Conservation (phyloP, 1,140 invertebrate genomes). For the Belonocnema kinseyi region DNA sequence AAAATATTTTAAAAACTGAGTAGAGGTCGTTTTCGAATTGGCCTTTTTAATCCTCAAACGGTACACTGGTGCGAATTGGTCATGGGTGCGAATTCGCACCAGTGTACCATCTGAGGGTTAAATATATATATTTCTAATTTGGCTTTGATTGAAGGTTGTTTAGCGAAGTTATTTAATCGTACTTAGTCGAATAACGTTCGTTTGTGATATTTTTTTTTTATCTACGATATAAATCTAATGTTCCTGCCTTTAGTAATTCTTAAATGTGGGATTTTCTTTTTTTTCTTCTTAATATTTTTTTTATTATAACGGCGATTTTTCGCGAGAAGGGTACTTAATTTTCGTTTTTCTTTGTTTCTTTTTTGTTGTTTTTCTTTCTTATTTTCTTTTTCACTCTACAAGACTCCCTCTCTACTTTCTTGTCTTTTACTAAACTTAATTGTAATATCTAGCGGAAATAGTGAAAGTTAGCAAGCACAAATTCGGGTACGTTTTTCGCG, state of each 20-base stretch:
- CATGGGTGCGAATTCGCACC: no score
- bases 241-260: conserved; percentile 22
- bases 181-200: conserved; percentile 27
- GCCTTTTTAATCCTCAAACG: no score
- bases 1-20: not conserved
- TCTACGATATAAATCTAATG: conserved; percentile 20
- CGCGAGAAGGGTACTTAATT: conserved; percentile 23
- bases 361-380: no score
- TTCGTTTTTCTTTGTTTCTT: not conserved
- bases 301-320: conserved; percentile 13
- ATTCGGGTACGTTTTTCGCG: conserved; percentile 26
- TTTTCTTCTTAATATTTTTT: not conserved
- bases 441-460: conserved; percentile 10
- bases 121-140: not conserved
- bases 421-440: conserved; percentile 5
- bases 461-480: conserved; percentile 34
- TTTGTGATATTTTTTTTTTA: conserved; percentile 31
- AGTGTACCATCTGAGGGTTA: no score
- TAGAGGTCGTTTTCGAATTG: conserved; percentile 4
- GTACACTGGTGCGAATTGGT: no score
- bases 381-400: conserved; percentile 3
- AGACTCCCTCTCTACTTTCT: not conserved
- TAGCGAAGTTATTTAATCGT: conserved; percentile 22
- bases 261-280: conserved; percentile 20
- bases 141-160: not conserved